Evolutionary conservation across 2,113 vertebrate genomes (phyloP), one percentile per base, ranked within the genome.

Genomic region (Sinosuthora webbiana): DNA sequence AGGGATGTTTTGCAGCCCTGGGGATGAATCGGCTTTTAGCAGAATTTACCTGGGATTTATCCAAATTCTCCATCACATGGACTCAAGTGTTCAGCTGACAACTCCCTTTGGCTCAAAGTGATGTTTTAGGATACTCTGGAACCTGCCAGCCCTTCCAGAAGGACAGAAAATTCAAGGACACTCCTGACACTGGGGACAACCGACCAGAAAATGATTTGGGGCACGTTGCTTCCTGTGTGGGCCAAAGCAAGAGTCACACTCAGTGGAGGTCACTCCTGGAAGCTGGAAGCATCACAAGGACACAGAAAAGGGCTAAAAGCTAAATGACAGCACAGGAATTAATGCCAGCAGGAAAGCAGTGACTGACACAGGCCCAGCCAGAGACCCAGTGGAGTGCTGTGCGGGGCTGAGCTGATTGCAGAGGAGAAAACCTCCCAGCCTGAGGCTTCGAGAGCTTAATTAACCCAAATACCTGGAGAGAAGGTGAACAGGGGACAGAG

Each of bases 381-480:
- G 79, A 80, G 82, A 85, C 56, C 8, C 52, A 39, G 71, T 0
- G 0, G 62, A 79, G 76, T 16, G 60, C 20, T 37, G 65, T 71
- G 35, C 56, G 44, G 59, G 3, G n/a, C 84, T 71, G 65, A 73
- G 70, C 67, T 56, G 74, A 59, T 28, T 78, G 64, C 3, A 1
- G 81, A 92, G 65, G 75, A 64, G 59, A 82, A 83, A 95, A 79
- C 41, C 45, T 94, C 45, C 20, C 90, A 87, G 78, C 74, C 87
- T 24, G 53, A 67, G 92, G 88, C 88, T 91, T 60, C 1, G 0
- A 68, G 79, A 77, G 55, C 45, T 93, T 41, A 63, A 78, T 41
- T 78, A 62, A 67, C 47, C 39, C 62, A 65, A 49, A 5, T 76
- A 69, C 87, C 85, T 83, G 85, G 78, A 69, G 88, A 92, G 88